phyloP scores from a whole-genome alignment of 2,888 invertebrate genomes.

The Cabera pusaria region DNA sequence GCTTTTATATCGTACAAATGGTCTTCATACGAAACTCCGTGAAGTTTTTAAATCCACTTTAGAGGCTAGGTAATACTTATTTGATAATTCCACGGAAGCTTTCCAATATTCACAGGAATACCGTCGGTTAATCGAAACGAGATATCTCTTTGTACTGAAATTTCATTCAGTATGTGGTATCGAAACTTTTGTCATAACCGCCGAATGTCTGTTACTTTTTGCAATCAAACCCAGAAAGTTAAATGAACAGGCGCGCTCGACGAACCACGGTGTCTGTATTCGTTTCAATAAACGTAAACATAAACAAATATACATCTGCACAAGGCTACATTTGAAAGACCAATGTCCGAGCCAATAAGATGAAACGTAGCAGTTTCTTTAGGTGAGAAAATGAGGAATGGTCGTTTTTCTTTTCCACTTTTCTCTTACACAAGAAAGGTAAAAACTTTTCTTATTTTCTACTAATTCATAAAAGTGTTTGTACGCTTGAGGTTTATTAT shows the following conservation, averaged over 20 bases:
- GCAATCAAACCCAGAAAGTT: conserved; percentile 42
- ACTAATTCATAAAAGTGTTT: too few species aligned
- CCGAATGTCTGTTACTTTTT: conserved; percentile 40
- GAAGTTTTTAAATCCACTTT: too few species aligned
- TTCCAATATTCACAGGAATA: conserved; percentile 18
- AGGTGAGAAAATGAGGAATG: conserved; percentile 10
- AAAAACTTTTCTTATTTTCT: too few species aligned
- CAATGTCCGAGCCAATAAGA: conserved; percentile 20
- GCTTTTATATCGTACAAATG: too few species aligned
- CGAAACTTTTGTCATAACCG: conserved; percentile 41
- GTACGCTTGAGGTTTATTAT: too few species aligned
- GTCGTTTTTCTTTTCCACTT: too few species aligned
- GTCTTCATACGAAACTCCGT: too few species aligned
- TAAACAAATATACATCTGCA: conserved; percentile 9
- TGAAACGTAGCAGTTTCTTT: conserved; percentile 15
- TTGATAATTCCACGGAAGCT: conserved; percentile 2
- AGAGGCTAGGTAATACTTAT: too few species aligned
- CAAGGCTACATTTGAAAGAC: conserved; percentile 19
- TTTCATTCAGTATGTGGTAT: conserved; percentile 25
- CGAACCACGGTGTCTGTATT: conserved; percentile 21
- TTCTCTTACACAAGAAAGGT: too few species aligned
- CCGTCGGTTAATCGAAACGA: conserved; percentile 13
- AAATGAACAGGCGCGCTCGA: conserved; percentile 34
- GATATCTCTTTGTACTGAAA: conserved; percentile 25
- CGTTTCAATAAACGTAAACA: conserved; percentile 9